These are phyloP conservation scores for Cyclophora punctaria DNA, from an alignment of 2,888 invertebrate species.

Conservation along the genomic window DNA sequence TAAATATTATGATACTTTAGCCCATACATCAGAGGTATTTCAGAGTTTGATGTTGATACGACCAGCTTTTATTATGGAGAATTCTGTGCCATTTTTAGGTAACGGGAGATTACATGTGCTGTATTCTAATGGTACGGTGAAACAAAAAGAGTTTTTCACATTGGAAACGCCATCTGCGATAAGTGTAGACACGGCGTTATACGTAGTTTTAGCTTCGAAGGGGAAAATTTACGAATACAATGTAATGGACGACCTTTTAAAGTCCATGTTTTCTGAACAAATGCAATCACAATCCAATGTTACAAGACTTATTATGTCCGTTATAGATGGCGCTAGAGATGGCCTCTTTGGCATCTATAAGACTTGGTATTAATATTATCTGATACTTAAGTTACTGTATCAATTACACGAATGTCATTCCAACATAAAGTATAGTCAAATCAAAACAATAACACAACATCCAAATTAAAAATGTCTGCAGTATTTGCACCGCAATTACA, in stretches of 20 bases:
- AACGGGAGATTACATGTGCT: constrained; percentile 42
- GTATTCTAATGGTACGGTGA: constrained; percentile 41
- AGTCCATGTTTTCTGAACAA: constrained; percentile 42
- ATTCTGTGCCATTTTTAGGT: constrained; percentile 46
- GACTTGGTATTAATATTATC: neutral
- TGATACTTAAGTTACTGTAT: too few species aligned
- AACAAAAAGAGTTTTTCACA: constrained; percentile 42
- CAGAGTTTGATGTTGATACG: constrained; percentile 37
- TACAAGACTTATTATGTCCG: constrained; percentile 40
- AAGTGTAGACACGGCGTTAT: constrained; percentile 50
- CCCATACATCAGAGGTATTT: constrained; percentile 40
- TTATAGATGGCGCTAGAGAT: constrained; percentile 37
- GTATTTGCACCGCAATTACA: too few species aligned
- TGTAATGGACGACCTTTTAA: constrained; percentile 46
- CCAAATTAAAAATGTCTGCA: too few species aligned
- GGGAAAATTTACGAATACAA: constrained; percentile 58
- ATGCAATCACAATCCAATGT: constrained; percentile 34
- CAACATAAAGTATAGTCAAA: too few species aligned
- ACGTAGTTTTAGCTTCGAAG: constrained; percentile 45
- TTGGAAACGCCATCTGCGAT: constrained; percentile 40
- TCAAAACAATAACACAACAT: too few species aligned
- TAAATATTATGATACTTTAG: constrained; percentile 20
- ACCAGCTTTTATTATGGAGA: constrained; percentile 54
- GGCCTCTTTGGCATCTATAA: constrained; percentile 22
- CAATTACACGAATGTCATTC: too few species aligned